A percentile compares a stretch with the other conserved stretches of the same genome.
phyloP scores from a whole-genome alignment of 1,140 invertebrate species.

The Drosophila ambigua region DNA sequence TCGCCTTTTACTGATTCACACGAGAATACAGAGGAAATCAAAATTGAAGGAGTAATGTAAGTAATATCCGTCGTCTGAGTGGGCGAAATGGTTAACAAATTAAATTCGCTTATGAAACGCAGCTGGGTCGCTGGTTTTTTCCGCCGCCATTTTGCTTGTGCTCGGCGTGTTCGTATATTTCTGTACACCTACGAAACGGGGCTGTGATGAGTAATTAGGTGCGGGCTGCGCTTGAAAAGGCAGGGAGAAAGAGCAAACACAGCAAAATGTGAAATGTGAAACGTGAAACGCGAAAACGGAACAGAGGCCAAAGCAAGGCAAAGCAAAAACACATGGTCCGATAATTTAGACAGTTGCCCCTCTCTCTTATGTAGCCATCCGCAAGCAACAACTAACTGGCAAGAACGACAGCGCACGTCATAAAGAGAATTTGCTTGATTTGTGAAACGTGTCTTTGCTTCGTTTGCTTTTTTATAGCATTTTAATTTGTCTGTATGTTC shows the following conservation, averaged over 20 bases:
- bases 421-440: constrained; percentile 81
- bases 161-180: constrained; percentile 58
- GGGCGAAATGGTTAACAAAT: not conserved
- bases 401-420: constrained; percentile 70
- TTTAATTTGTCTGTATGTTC: constrained; percentile 80
- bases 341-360: constrained; percentile 25
- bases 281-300: no score
- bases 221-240: constrained; percentile 29
- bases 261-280: no score
- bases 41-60: constrained; percentile 78
- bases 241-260: not conserved
- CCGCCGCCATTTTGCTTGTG: constrained; percentile 68
- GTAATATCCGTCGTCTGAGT: constrained; percentile 16
- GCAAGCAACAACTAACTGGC: constrained; percentile 40
- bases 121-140: constrained; percentile 49
- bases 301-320: constrained; percentile 5
- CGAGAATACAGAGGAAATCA: constrained; percentile 63
- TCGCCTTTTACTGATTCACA: constrained; percentile 64
- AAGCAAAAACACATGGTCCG: constrained; percentile 43
- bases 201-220: constrained; percentile 73
- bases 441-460: constrained; percentile 81
- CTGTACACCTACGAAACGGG: constrained; percentile 57
- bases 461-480: constrained; percentile 82
- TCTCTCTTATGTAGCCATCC: constrained; percentile 26
- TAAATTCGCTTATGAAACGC: constrained; percentile 24